Evolutionary conservation across 2,113 vertebrate genomes (phyloP).

Genomic region (Cisticola juncidis): DNA sequence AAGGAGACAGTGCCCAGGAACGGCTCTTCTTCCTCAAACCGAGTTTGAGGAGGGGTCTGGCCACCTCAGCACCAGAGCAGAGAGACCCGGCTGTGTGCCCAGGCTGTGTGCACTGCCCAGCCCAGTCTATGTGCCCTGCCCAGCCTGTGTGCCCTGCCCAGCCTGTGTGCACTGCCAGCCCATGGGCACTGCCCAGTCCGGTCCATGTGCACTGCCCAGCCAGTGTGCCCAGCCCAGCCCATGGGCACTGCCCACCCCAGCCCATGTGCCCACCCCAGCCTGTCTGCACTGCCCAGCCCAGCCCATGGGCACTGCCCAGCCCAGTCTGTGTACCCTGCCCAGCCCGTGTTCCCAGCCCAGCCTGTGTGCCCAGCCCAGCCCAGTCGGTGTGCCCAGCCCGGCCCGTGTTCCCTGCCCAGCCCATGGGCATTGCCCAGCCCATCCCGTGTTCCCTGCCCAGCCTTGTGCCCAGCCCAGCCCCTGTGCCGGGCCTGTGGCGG

Average conservation of each 20-base stretch:
- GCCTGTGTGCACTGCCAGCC: neutral
- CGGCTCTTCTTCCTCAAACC: rapidly evolving
- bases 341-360: no score
- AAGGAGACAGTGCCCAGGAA: neutral
- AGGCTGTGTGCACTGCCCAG: neutral
- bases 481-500: rapidly evolving
- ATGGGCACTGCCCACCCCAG: neutral
- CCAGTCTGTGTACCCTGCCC: rapidly evolving
- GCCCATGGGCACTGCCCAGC: rapidly evolving
- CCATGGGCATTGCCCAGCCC: no score
- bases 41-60: rapidly evolving
- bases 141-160: rapidly evolving
- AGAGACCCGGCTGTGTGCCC: neutral
- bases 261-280: neutral
- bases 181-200: neutral
- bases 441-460: no score
- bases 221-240: neutral
- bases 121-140: neutral
- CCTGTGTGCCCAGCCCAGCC: rapidly evolving
- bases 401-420: no score
- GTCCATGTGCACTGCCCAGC: neutral
- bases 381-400: neutral
- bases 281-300: rapidly evolving
- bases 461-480: neutral
- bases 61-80: neutral